Percentiles rank a stretch among this genome's conserved stretches.
Conservation (phyloP, 2,888 invertebrate species). For the Zelleria hepariella region DNA sequence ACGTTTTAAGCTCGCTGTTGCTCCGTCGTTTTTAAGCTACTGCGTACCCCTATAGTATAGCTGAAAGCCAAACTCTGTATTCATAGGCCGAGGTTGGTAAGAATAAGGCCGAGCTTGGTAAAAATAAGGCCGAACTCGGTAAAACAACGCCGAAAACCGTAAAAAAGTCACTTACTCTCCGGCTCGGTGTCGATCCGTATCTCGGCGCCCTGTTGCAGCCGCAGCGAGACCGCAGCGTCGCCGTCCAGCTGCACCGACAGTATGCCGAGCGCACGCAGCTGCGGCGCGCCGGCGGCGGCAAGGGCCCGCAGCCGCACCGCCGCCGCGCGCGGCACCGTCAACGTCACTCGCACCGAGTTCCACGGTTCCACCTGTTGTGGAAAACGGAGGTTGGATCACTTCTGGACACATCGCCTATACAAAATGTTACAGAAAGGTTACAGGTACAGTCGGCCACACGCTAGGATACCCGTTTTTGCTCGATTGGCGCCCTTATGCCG, state of each 20-base stretch:
- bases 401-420: neutral
- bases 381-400: neutral
- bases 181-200: conserved; percentile 48
- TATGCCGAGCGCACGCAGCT: conserved; percentile 92
- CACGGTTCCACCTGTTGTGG: conserved; percentile 90
- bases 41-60: neutral
- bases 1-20: too few species aligned
- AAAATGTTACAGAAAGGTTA: too few species aligned
- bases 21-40: too few species aligned
- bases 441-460: too few species aligned
- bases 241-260: conserved; percentile 95
- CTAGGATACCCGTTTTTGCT: too few species aligned
- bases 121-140: too few species aligned
- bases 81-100: too few species aligned
- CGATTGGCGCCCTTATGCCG: too few species aligned
- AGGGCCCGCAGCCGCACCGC: conserved; percentile 91
- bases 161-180: conserved; percentile 23
- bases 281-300: conserved; percentile 91
- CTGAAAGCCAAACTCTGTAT: too few species aligned
- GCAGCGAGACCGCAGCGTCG: conserved; percentile 82
- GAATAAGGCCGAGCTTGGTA: too few species aligned
- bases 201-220: conserved; percentile 71
- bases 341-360: conserved; percentile 98
- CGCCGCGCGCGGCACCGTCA: conserved; percentile 97
- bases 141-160: too few species aligned